These are phyloP conservation scores for Malurus elegans DNA, from an alignment of 2,113 vertebrate species.

Conservation along the genomic window DNA sequence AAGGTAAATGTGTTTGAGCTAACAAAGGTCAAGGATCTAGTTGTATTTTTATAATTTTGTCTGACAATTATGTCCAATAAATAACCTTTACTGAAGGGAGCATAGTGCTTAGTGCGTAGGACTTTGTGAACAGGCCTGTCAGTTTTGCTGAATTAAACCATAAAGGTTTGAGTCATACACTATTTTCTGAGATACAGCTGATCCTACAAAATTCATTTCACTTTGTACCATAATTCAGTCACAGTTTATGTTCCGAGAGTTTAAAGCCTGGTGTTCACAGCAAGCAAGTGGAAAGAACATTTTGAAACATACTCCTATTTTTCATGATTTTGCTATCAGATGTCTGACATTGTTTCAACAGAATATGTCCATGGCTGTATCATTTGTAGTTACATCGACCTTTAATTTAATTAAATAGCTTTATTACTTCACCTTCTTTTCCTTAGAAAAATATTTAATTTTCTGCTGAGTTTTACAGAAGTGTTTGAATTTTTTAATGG, in stretches of 20 bases:
- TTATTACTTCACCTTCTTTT: neutral
- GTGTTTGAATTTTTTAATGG: neutral
- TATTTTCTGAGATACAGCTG: neutral
- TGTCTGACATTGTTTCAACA: neutral
- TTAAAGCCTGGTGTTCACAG: neutral
- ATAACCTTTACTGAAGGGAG: neutral
- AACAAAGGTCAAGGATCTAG: neutral
- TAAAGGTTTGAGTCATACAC: neutral
- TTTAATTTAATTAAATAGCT: neutral
- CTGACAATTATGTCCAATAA: neutral
- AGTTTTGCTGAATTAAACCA: neutral
- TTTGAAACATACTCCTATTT: neutral
- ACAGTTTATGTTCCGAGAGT: neutral
- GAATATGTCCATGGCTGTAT: neutral
- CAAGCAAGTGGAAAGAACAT: neutral
- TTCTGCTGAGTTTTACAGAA: neutral
- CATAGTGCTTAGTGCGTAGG: neutral
- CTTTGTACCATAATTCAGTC: neutral
- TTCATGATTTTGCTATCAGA: neutral
- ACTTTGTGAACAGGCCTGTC: neutral
- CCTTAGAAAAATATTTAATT: neutral
- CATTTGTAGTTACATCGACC: neutral
- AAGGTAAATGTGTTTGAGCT: neutral
- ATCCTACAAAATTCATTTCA: constrained; percentile 10
- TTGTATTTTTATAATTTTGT: neutral